A percentile compares a stretch with the other conserved stretches of the same genome.
Evolutionary conservation across 2,113 vertebrate species (phyloP).

Genomic region (Saimiri boliviensis): DNA sequence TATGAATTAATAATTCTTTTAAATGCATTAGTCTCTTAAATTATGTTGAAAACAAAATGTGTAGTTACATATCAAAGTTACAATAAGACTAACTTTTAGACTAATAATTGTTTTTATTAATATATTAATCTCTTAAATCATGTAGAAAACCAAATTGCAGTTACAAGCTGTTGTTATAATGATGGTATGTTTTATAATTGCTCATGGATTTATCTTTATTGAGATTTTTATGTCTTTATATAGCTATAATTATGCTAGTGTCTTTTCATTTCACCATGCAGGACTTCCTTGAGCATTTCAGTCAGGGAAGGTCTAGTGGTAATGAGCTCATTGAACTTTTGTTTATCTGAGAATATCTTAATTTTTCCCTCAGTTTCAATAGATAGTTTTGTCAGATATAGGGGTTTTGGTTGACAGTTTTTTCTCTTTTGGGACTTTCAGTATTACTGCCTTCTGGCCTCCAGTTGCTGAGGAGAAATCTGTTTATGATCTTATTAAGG

Average conservation of each 20-base stretch:
- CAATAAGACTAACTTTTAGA: no score
- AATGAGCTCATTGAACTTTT: background rate
- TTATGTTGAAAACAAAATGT: background rate
- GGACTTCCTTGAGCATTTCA: background rate
- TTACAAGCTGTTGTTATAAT: no score
- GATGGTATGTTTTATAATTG: background rate
- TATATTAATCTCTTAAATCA: no score
- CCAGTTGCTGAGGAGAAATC: background rate
- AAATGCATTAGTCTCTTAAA: background rate
- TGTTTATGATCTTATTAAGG: background rate
- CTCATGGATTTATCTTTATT: background rate
- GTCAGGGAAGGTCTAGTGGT: background rate
- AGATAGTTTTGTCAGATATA: background rate
- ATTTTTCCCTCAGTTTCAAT: background rate
- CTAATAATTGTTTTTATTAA: no score
- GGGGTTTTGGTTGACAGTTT: background rate
- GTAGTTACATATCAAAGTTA: background rate
- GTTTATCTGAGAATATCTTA: background rate
- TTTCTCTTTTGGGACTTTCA: background rate
- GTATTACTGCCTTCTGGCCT: background rate
- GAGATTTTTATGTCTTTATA: background rate
- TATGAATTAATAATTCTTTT: background rate
- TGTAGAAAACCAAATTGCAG: no score
- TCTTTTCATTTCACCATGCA: background rate
- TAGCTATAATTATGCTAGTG: background rate